Evolutionary conservation across 2,888 invertebrate species (phyloP).

Genomic region (Vanessa cardui): DNA sequence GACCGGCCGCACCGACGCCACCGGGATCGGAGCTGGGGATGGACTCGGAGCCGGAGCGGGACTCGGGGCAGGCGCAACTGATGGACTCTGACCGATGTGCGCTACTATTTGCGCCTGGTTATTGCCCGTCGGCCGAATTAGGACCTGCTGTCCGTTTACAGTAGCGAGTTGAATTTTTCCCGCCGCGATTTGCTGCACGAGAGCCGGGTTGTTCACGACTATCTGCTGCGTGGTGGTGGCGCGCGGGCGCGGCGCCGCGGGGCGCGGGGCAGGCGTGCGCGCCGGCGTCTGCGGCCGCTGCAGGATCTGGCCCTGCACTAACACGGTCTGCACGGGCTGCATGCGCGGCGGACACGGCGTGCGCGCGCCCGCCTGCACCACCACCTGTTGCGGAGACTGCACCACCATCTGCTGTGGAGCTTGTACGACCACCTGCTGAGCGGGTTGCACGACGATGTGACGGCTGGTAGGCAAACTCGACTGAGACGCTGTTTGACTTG

Average conservation of each 20-base stretch:
- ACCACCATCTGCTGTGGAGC: constrained; percentile 53
- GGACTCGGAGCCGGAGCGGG: constrained; percentile 46
- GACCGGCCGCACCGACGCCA: constrained; percentile 46
- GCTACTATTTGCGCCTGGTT: constrained; percentile 91
- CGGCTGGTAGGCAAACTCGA: constrained; percentile 32
- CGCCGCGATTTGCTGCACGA: constrained; percentile 91
- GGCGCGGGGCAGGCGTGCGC: constrained; percentile 33
- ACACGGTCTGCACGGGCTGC: constrained; percentile 68
- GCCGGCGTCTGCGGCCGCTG: constrained; percentile 53
- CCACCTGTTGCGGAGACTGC: constrained; percentile 60
- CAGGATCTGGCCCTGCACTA: constrained; percentile 57
- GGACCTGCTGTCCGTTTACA: constrained; percentile 92
- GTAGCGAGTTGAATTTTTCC: constrained; percentile 93
- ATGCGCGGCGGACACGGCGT: constrained; percentile 51
- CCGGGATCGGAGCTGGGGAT: constrained; percentile 45
- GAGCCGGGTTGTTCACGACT: constrained; percentile 88
- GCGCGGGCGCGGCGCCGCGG: constrained; percentile 53
- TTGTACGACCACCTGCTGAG: constrained; percentile 41
- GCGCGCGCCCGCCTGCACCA: constrained; percentile 60
- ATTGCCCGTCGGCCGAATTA: constrained; percentile 90
- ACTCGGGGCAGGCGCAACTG: constrained; percentile 43
- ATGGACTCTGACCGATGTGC: constrained; percentile 84
- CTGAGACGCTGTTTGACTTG: constrained; percentile 35
- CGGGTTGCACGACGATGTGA: constrained; percentile 41
- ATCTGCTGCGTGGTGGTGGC: constrained; percentile 84